Evolutionary conservation across 2,888 invertebrate species (phyloP), one percentile per base, ranked within the genome.

Genomic region (Biston betularia): DNA sequence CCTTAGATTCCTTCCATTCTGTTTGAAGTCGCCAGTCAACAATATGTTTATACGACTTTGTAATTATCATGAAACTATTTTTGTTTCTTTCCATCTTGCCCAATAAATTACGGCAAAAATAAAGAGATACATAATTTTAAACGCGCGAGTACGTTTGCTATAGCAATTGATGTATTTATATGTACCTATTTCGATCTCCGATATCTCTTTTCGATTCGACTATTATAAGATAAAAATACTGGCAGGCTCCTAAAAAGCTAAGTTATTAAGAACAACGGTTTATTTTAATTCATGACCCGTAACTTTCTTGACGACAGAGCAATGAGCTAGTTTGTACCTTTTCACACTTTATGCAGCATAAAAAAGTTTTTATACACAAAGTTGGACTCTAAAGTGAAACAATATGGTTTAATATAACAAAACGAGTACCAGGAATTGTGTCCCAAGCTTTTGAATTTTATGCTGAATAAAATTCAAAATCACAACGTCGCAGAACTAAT

Each of bases 361-460:
- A 60, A 69, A 67, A 70, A 70, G 64, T 68, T 66, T 66, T 67
- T 48, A 62, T 14, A 40, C 12, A 11, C 14, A 24, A 44, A 60
- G 52, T 52, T 60, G 35, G 15, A 45, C 60, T 15, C 44, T 52
- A 52, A 34, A 60, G 42, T 50, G 34, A 52, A 52, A 52, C 33
- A 15, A 42, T 40, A 44, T 14, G 42, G 33, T 7, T 44, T 54
- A 54, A 24, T 42, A 54, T 42, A 42, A 54, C 4, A 12, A 2
- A 33, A 42, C 42, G 33, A 54, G 54, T n/a, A 54, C 33, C 33
- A 24, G 33, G n/a, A 6, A 54, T 42, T 54, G 42, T 11, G 24
- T 3, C 1, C 24, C 1, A 3, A 24, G 24, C 24, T 24, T 33
- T 9, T 42, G 24, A 33, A 44, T 54, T 54, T 54, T 54, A 42